These are phyloP conservation scores for Pandemis corylana DNA, from an alignment of 2,888 invertebrate species.

Conservation along the genomic window DNA sequence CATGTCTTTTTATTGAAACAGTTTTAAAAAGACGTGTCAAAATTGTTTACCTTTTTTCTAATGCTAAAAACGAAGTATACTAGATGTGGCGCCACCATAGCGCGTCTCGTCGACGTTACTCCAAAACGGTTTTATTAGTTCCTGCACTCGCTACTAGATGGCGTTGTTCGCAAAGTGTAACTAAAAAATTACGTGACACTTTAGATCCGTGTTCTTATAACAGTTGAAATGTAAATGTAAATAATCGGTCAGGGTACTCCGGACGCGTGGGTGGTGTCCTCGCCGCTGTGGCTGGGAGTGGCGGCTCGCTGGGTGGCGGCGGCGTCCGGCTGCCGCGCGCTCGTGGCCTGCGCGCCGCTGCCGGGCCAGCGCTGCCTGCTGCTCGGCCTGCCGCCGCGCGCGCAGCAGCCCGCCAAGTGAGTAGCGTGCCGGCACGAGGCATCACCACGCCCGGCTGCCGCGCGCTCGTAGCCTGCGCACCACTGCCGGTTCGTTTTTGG, in stretches of 20 bases:
- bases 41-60: no score
- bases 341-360: slow-evolving; percentile 57
- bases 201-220: no score
- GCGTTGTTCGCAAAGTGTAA: no score
- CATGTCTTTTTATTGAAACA: no score
- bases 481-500: no score
- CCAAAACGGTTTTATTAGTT: no score
- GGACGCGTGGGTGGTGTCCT: slow-evolving; percentile 57
- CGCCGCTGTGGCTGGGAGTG: slow-evolving; percentile 74
- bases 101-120: slow-evolving; percentile 89
- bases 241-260: slow-evolving; percentile 58
- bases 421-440: slow-evolving; percentile 69
- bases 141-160: no score
- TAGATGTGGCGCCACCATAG: no score
- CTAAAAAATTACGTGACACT: no score
- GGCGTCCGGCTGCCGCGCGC: slow-evolving; percentile 53
- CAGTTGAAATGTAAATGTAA: no score
- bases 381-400: slow-evolving; percentile 69
- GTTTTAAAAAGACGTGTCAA: no score
- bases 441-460: slow-evolving; percentile 62
- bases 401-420: slow-evolving; percentile 69
- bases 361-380: slow-evolving; percentile 55
- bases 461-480: slow-evolving; percentile 60
- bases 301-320: slow-evolving; percentile 72
- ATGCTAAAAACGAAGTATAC: no score